Conservation (phyloP, 1,140 invertebrate species). For the Lasioglossum baleicum region DNA sequence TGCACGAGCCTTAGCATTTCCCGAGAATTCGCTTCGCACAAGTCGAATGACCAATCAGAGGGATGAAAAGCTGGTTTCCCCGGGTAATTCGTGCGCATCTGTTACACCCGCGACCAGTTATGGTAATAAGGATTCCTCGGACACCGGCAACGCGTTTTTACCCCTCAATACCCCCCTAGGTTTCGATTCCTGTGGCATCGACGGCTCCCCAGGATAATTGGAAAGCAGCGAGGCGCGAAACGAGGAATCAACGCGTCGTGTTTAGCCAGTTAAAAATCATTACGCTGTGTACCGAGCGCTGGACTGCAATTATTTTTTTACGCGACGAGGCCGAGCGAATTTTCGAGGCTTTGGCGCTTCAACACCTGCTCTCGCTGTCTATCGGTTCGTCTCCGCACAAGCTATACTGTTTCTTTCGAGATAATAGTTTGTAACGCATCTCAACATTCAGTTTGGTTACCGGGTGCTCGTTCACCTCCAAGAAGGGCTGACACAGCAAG, state of each 20-base stretch:
- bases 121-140: constrained; percentile 40
- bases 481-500: no score
- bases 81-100: constrained; percentile 53
- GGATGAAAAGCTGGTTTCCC: constrained; percentile 21
- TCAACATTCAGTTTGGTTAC: no score
- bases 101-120: constrained; percentile 46
- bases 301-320: neutral
- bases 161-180: no score
- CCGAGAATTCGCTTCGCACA: constrained; percentile 25
- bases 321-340: no score
- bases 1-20: no score
- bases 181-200: neutral
- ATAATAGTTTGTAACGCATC: no score
- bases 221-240: constrained; percentile 13
- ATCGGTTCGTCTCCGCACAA: no score
- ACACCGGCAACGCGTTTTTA: constrained; percentile 4
- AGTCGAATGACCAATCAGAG: constrained; percentile 51
- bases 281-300: neutral
- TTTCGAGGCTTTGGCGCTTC: no score
- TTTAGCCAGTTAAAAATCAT: neutral
- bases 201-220: neutral
- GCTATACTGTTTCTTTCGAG: no score
- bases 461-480: no score
- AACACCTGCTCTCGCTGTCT: no score
- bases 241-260: neutral